Evolutionary conservation across 2,888 invertebrate species (phyloP), one percentile per base, ranked within the genome.

Genomic region (Caenorhabditis sp.): DNA sequence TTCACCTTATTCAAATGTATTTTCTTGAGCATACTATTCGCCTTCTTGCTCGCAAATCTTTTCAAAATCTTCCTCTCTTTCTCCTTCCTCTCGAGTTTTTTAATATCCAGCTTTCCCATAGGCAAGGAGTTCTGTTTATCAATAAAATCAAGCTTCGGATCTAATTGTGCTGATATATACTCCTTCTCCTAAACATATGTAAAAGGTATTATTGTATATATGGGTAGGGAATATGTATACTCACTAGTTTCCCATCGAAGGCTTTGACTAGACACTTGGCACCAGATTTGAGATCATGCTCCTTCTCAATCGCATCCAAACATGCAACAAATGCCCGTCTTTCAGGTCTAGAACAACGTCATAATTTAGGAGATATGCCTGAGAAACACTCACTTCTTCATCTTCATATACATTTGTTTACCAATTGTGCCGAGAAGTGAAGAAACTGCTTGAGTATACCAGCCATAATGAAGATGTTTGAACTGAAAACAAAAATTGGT

Each of bases 241-340:
- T 43, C 17, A 77, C 77, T 14, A 81, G 54, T 59, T 77, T 70
- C 20, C 75, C 73, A 59, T 84, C 84, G 64, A 80, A 82, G 0
- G 83, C 83, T n/a, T 77, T 76, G 17, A 80, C 78, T 7, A 84
- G 71, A 70, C 84, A 84, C 31, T 77, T 62, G 4, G 84, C 83
- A 10, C 82, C 83, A n/a, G 76, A 56, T 62, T 81, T 70, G 5
- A 84, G 59, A n/a, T 82, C 83, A 50, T 77, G 68, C 38, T 84
- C 83, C 25, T 75, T 80, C 26, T 76, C 68, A 8, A 83, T 79
- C 17, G 67, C 66, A 57, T 84, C 82, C n/a, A 84, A 67, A 53
- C 84, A 84, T 20, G 76, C 75, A 10, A 84, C 73, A 56, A 84
- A 84, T 1, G 84, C 83, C 14, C 75, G 67, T 17, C 83, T 73